Evolutionary conservation across 2,113 vertebrate species (phyloP), one percentile per base, ranked within the genome.

Genomic region (Pseudois nayaur): DNA sequence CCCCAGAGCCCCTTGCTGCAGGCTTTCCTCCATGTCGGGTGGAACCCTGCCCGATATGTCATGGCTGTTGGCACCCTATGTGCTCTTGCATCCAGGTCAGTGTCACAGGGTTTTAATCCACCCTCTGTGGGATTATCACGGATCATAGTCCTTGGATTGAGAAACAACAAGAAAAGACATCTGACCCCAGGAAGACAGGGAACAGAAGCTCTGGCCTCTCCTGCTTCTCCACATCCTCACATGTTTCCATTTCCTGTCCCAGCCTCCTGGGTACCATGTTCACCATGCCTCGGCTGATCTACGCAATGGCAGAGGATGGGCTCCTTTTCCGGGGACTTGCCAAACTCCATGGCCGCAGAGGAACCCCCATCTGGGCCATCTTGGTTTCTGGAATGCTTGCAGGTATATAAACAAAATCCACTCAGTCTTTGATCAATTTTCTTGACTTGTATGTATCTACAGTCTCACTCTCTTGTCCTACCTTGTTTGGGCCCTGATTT

Each of bases 11-110:
- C 99, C 3, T 98, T 99, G 96, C 99, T 99, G 0, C 99, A 99
- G 94, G 99, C 99, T 62, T 99, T 99, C 98, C 99, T 97, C 62
- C 74, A 98, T 0, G 99, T 99, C 0, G 99, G 99, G 27, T 99
- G 99, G 99, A 98, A 97, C 3, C 99, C 99, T 0, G 99, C 99
- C 27, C 98, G 99, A 43, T 99, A 99, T 0, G 99, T 99, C 0
- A 99, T 99, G 43, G 99, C 99, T 0, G 98, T 99, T 0, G 99
- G 99, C 43, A 99, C 99, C 0, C 99, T 99, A 87, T 99, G 99
- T 16, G 99, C 99, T 23, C 99, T 99, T 62, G 99, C 99, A 33
- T 99, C 99, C 96, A 99, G 99, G 99, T 99, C 98, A 98, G 98
- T 79, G 31, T 8, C 82, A 9, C 17, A 27, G 48, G 15, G 6